Percentiles rank a stretch among this genome's conserved stretches.
These are phyloP conservation scores for Remorina albescens DNA, from an alignment of 2,797 vertebrate species.

Conservation along the genomic window DNA sequence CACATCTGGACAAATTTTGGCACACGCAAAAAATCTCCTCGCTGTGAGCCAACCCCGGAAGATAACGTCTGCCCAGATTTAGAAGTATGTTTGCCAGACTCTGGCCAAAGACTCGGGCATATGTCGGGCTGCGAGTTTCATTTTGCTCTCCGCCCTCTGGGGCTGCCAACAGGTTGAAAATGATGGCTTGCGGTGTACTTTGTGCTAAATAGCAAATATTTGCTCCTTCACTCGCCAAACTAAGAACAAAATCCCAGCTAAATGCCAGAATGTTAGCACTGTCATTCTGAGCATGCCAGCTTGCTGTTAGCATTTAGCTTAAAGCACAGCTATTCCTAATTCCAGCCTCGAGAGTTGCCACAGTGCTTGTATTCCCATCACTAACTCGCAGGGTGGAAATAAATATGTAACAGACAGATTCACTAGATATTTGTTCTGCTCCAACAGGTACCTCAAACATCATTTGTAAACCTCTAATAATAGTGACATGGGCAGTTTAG, in stretches of 20 bases:
- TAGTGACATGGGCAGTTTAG: constrained; percentile 22
- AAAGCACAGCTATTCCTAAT: neutral
- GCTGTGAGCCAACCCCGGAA: no score
- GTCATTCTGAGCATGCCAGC: neutral
- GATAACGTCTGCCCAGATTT: no score
- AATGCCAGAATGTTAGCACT: neutral
- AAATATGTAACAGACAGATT: neutral
- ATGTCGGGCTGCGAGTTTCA: no score
- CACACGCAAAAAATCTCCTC: neutral
- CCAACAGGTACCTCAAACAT: constrained; percentile 5
- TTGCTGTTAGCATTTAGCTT: neutral
- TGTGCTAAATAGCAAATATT: constrained; percentile 1
- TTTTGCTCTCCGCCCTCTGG: no score
- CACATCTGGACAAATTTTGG: neutral
- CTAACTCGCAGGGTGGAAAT: neutral
- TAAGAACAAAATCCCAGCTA: neutral
- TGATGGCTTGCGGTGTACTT: neutral
- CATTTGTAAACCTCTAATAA: constrained; percentile 9
- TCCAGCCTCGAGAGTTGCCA: constrained; percentile 1
- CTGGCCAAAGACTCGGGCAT: no score
- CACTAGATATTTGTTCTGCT: neutral
- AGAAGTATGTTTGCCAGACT: no score
- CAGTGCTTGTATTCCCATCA: neutral
- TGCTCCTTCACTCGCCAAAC: neutral
- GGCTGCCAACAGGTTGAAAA: neutral